phyloP scores from a whole-genome alignment of 2,797 vertebrate genomes.

The Champsocephalus gunnari region DNA sequence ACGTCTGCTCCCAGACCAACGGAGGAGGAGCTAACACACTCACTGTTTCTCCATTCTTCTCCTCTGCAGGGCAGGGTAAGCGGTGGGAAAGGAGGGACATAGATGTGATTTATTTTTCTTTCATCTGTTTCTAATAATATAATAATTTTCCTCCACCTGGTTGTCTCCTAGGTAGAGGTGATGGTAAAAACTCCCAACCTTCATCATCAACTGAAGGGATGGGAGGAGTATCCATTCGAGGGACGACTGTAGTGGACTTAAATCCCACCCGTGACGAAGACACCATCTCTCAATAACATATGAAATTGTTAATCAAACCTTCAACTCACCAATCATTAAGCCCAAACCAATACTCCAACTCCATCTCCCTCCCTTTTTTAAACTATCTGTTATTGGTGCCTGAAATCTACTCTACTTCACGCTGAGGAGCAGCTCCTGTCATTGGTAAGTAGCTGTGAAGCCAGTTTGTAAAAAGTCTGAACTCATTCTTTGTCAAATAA shows the following conservation, averaged over 20 bases:
- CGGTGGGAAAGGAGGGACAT: accelerated
- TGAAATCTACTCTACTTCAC: slow-evolving; percentile 68
- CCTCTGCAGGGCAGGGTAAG: slow-evolving; percentile 69
- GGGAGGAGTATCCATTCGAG: slow-evolving; percentile 76
- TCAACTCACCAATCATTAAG: slow-evolving; percentile 45
- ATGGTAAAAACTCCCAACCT: slow-evolving; percentile 61
- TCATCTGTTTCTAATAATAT: accelerated
- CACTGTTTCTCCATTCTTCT: slow-evolving; percentile 72
- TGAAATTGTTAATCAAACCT: slow-evolving; percentile 46
- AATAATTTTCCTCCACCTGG: not conserved
- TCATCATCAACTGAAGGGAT: slow-evolving; percentile 67
- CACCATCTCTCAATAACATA: slow-evolving; percentile 85
- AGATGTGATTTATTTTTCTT: accelerated
- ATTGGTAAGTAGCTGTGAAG: slow-evolving; percentile 73
- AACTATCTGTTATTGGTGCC: slow-evolving; percentile 71
- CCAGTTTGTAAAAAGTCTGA: too few species aligned
- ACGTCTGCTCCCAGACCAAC: slow-evolving; percentile 92
- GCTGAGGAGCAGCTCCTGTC: slow-evolving; percentile 68
- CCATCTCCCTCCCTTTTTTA: slow-evolving; percentile 16
- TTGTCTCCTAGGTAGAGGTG: slow-evolving; percentile 56
- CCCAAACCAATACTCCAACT: slow-evolving; percentile 55
- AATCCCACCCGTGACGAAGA: slow-evolving; percentile 84
- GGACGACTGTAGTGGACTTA: slow-evolving; percentile 86
- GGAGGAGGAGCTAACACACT: slow-evolving; percentile 76
- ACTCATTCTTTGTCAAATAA: too few species aligned